Conservation (phyloP, 2,888 invertebrate genomes). For the Sarcophaga variegata region DNA sequence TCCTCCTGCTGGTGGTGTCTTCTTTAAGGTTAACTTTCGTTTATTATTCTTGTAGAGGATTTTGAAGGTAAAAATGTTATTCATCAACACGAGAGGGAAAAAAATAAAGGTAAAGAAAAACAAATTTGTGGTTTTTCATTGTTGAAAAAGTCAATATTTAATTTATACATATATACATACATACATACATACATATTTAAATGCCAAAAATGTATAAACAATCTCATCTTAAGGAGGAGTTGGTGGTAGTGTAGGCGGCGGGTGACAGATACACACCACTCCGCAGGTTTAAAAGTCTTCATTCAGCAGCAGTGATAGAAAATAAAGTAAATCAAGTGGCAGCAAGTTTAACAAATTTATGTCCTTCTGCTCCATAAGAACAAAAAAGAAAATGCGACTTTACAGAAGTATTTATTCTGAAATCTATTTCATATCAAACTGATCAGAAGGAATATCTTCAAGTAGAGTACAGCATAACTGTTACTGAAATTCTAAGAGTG, state of each 20-base stretch:
- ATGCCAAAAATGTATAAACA: neutral
- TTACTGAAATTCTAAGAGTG: too few relatives aligned
- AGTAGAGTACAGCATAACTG: too few relatives aligned
- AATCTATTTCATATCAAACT: too few relatives aligned
- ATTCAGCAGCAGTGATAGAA: neutral
- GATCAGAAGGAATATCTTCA: too few relatives aligned
- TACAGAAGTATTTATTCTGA: too few relatives aligned
- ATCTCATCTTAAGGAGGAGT: neutral
- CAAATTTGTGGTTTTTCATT: conserved; percentile 61
- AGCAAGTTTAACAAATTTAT: neutral
- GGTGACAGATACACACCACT: too few relatives aligned
- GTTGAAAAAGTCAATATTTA: conserved; percentile 61
- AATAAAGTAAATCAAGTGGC: neutral
- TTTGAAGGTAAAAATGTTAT: conserved; percentile 25
- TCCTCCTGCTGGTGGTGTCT: conserved; percentile 16
- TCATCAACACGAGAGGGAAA: conserved; percentile 13
- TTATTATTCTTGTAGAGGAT: conserved; percentile 1
- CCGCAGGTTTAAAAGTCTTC: too few relatives aligned
- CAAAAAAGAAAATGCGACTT: too few relatives aligned
- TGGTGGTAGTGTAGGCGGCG: neutral
- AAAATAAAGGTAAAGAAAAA: conserved; percentile 50
- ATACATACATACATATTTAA: neutral
- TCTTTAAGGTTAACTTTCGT: conserved; percentile 1
- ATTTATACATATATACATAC: neutral
- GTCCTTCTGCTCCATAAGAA: neutral